Base-by-base conservation (phyloP, 2,888 invertebrate species). In the Julus scanicus region DNA sequence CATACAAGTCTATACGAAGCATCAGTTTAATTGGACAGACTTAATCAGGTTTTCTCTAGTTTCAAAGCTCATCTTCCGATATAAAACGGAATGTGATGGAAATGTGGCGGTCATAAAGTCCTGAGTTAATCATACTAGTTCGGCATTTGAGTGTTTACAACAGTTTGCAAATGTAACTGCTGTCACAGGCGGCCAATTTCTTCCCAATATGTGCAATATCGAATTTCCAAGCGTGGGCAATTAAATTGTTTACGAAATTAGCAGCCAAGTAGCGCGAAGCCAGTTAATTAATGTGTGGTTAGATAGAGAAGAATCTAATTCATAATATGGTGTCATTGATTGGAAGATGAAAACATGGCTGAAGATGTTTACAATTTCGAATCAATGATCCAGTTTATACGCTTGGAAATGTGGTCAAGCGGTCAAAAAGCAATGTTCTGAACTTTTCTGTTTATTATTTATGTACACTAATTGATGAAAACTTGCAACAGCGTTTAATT, bases 191-290 rank as follows among this genome's bases (percentile, higher is more conserved):
- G 71, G n/a, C 13, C 20, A 9, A 1, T 37, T 80, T 37, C 11
- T 80, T 80, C 37, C 80, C 80, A 37, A 37, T 80, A 37, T 80
- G 80, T 37, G 80, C 80, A 80, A 80, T 80, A 80, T 80, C 37
- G 37, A 37, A 80, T 37, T 80, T 2, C 80, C 13, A 37, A 80
- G 80, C 80, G 80, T 80, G n/a, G 80, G 29, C 37, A 29, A 80
- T 37, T 37, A 37, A 80, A 37, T 37, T 80, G 80, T 80, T 80
- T 80, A 37, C 80, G 11, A 37, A 20, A 71, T 71, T 80, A 37
- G 80, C 37, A 71, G 80, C 13, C 11, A 37, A 5, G 80, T 20
- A 4, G 37, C 80, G 37, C 11, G 80, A 13, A 8, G 37, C 80
- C 37, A 29, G n/a, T 71, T 71, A 20, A 71, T 71, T 29, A n/a